Percentiles rank a stretch among this genome's conserved stretches.
Conservation (phyloP, 2,113 vertebrate genomes). For the Puffinus mauretanicus region DNA sequence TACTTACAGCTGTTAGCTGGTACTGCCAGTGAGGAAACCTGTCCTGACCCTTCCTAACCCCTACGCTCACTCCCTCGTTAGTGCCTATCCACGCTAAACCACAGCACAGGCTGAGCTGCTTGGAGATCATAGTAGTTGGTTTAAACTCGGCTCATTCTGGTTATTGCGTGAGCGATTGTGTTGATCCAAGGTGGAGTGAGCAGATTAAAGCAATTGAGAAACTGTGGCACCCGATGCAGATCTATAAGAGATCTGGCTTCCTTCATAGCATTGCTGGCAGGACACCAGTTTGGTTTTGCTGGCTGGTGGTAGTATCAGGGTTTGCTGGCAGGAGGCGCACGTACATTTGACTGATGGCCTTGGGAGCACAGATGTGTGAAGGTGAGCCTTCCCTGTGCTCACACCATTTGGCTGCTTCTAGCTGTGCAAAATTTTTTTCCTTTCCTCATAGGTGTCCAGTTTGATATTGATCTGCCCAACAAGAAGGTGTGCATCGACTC, state of each 20-base stretch:
- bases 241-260: not conserved
- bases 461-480: conserved; percentile 90
- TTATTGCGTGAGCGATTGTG: not conserved
- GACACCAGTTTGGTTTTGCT: not conserved
- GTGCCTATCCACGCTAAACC: not conserved
- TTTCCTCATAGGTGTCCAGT: conserved; percentile 81
- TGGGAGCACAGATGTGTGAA: not conserved
- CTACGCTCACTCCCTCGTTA: not conserved
- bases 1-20: not conserved
- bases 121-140: not conserved
- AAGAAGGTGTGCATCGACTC: conserved; percentile 91
- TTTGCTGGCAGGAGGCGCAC: not conserved
- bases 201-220: not conserved
- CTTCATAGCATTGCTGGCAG: not conserved
- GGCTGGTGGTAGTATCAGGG: not conserved
- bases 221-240: not conserved
- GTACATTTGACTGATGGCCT: not conserved
- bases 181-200: not conserved
- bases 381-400: not conserved
- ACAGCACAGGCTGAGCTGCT: not conserved
- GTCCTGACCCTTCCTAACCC: not conserved
- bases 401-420: not conserved
- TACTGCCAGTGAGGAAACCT: not conserved
- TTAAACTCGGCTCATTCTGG: not conserved
- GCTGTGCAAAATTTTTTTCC: not conserved